Evolutionary conservation across 2,888 invertebrate genomes (phyloP).

Genomic region (Drosophila mimetica): DNA sequence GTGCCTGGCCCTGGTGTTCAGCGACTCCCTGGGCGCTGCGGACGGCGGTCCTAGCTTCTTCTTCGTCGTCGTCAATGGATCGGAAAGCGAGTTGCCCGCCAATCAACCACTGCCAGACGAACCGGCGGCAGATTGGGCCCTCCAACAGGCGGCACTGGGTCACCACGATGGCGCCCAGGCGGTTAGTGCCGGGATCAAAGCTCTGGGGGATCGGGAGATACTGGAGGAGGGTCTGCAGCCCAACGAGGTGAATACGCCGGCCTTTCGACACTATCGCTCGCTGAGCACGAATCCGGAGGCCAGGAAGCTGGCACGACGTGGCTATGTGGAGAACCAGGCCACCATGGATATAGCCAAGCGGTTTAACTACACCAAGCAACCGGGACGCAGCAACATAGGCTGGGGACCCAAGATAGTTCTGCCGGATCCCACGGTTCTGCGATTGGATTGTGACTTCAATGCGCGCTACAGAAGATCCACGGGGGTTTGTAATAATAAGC

Average conservation of each 20-base stretch:
- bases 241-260: conserved; percentile 87
- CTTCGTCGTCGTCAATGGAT: conserved; percentile 58
- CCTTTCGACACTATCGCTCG: conserved; percentile 89
- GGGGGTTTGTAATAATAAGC: conserved; percentile 91
- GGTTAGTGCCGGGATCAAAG: conserved; percentile 86
- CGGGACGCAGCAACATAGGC: conserved; percentile 82
- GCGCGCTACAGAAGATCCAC: conserved; percentile 88
- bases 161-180: conserved; percentile 83
- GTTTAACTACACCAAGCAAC: conserved; percentile 84
- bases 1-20: conserved; percentile 64
- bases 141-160: conserved; percentile 50
- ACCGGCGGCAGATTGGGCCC: conserved; percentile 68
- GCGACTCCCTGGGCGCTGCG: conserved; percentile 39
- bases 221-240: conserved; percentile 85
- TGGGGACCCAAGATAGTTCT: conserved; percentile 81
- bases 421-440: conserved; percentile 63
- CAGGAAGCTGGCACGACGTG: conserved; percentile 87
- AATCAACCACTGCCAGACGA: conserved; percentile 74
- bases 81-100: conserved; percentile 16
- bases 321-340: conserved; percentile 89
- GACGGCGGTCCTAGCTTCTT: conserved; percentile 49
- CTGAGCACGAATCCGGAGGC: conserved; percentile 87
- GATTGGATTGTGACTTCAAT: conserved; percentile 83
- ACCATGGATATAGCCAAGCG: conserved; percentile 86
- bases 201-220: conserved; percentile 86